Evolutionary conservation across 30 jellyfish, hydroid and myxozoan genomes (phyloP), one percentile per base, ranked within the genome.

Genomic region (Sanderia malayensis): DNA sequence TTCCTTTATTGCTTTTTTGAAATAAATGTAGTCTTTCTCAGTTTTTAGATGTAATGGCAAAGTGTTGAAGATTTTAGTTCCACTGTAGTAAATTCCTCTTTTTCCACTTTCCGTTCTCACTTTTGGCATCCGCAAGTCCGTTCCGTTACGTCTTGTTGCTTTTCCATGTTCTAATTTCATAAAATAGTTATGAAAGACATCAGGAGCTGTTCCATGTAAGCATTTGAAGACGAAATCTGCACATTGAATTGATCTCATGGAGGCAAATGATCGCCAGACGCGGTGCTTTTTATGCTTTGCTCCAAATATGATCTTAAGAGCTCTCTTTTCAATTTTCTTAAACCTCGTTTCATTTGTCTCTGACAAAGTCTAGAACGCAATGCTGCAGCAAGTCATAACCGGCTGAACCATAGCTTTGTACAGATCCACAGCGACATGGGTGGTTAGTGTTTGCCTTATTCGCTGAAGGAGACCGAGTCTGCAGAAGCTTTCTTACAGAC

Each of bases 101-200:
- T 59, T 57, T 44, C 68, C 86, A 74, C 76, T 74, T 74, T 74
- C 76, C 52, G 76, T 58, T 49, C 71, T 70, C 31, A 74, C 77
- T 74, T 74, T 74, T 44, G 86, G 86, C 33, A 74, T 74, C 67
- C 83, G 72, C 41, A 71, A 70, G 61, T 71, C 83, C 53, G 65
- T 74, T 20, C 77, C 77, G 28, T 55, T 70, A 8, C 68, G 86
- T 61, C 86, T 74, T 27, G 67, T 74, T 74, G 77, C 53, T 59
- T 58, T 74, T 45, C 66, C 75, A 41, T 73, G 85, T 53, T 73
- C 74, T 0, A 73, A 65, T 73, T 37, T 55, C 85, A 21, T 73
- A 30, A 73, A 73, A 73, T 73, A 73, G 64, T 58, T 73, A 53
- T 31, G 65, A 63, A 73, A 73, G 71, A 73, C 85, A 1, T 55